These are phyloP conservation scores for Caenorhabditis uteleia DNA, from an alignment of 2,888 invertebrate species.

Conservation along the genomic window DNA sequence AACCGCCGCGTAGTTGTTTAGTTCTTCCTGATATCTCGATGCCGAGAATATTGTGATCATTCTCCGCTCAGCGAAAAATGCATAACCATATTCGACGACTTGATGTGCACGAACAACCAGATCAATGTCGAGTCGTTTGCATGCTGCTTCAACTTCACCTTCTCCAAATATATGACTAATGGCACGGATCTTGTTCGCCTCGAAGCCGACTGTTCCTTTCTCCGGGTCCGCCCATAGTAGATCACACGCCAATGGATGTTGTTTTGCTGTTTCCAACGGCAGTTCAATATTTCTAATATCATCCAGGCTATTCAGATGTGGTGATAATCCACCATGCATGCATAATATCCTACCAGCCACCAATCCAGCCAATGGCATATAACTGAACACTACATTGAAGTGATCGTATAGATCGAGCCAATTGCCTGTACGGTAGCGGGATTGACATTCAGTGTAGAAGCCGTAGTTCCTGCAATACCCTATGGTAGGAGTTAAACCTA, in stretches of 20 bases:
- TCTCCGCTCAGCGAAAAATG: conserved; percentile 41
- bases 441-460: conserved; percentile 44
- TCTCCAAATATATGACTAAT: conserved; percentile 54
- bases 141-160: conserved; percentile 40
- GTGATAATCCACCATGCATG: conserved; percentile 59
- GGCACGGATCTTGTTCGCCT: conserved; percentile 50
- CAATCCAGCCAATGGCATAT: conserved; percentile 59
- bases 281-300: conserved; percentile 55
- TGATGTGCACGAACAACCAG: conserved; percentile 46
- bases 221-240: conserved; percentile 59
- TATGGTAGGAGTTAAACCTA: no score
- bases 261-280: conserved; percentile 32
- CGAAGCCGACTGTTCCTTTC: conserved; percentile 32
- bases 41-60: conserved; percentile 60
- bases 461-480: conserved; percentile 56
- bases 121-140: conserved; percentile 43
- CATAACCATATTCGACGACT: conserved; percentile 48
- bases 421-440: conserved; percentile 35
- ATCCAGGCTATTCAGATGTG: conserved; percentile 49
- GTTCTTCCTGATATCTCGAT: conserved; percentile 54
- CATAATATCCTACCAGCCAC: conserved; percentile 55
- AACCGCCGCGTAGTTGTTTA: conserved; percentile 55
- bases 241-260: conserved; percentile 48
- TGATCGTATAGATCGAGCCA: conserved; percentile 41
- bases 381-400: conserved; percentile 60